Conservation (phyloP, 2,797 vertebrate genomes). For the Acrossocheilus fasciatus region DNA sequence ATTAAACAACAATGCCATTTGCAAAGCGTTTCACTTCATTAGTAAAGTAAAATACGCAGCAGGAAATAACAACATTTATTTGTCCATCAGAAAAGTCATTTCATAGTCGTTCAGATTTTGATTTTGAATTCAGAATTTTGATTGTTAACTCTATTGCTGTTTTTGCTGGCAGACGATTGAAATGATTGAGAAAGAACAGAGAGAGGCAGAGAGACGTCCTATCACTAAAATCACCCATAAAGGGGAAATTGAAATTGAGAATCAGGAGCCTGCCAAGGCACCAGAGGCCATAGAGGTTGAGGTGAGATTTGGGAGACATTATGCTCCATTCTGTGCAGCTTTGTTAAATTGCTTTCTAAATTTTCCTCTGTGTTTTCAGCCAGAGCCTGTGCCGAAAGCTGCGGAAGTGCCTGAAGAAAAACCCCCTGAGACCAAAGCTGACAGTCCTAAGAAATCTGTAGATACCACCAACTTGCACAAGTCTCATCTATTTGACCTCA, state of each 20-base stretch:
- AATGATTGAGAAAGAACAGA: conserved; percentile 99
- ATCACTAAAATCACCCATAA: conserved; percentile 99
- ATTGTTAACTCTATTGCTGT: not conserved
- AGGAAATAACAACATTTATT: not conserved
- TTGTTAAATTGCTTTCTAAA: not conserved
- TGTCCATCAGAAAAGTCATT: not conserved
- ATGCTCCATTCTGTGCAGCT: not conserved
- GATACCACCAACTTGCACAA: conserved; percentile 96
- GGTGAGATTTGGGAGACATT: conserved; percentile 73
- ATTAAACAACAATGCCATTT: conserved; percentile 6
- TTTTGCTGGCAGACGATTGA: conserved; percentile 89
- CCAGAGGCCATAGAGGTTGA: conserved; percentile 85
- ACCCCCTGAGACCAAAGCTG: conserved; percentile 79
- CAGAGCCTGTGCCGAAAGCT: conserved; percentile 79
- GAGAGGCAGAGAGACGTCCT: conserved; percentile 93
- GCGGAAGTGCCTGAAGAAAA: conserved; percentile 82
- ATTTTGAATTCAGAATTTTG: not conserved
- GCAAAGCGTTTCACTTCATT: not conserved
- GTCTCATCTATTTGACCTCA: conserved; percentile 96
- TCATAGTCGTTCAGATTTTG: not conserved
- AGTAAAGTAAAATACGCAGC: too few species aligned
- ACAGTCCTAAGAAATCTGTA: conserved; percentile 78
- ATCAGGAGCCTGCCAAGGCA: conserved; percentile 90
- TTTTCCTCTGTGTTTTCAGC: conserved; percentile 53
- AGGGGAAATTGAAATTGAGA: conserved; percentile 99